Evolutionary conservation across 2,113 vertebrate genomes (phyloP), one percentile per base, ranked within the genome.

Genomic region (Dasyprocta punctata): DNA sequence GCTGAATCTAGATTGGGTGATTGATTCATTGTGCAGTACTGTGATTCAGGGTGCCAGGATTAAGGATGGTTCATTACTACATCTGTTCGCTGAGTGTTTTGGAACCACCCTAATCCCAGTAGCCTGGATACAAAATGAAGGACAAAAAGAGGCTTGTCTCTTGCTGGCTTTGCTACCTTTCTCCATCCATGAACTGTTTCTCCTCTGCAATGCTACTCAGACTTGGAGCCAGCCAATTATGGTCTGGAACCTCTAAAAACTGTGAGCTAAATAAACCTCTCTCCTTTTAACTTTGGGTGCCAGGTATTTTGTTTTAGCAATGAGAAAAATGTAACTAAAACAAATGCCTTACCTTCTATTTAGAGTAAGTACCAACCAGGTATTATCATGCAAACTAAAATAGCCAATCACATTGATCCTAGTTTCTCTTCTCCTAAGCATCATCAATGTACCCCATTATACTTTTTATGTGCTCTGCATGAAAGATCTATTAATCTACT

Each of bases 301-400:
- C n/a, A 69, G 69, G 69, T 41, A 71, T 71, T 71, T 71, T 71
- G n/a, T 71, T 3, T 71, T 11, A 71, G 65, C 36, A 71, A 71
- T 11, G 20, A 71, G n/a, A 71, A 38, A 71, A 20, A 71, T 41
- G n/a, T 71, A 38, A 71, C n/a, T 73, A 41, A 41, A 36, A 22
- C 20, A 24, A 41, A 73, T 41, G 26, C 69, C 10, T 73, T 73
- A 24, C 38, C 7, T 73, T 89, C 73, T 19, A 7, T 63, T 61
- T 58, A 89, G 49, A 93, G 1, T 47, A 90, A 67, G 22, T 58
- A 47, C 33, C 28, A 81, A 63, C 11, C 60, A 8, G 2, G 88
- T 92, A 2, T 28, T 92, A 47, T 94, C 84, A 86, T 56, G 10
- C 16, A 97, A 91, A 61, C 28, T 93, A 95, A 97, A 85, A 17